Base-by-base conservation (phyloP, 2,113 vertebrate genomes). In the Panurus biarmicus region DNA sequence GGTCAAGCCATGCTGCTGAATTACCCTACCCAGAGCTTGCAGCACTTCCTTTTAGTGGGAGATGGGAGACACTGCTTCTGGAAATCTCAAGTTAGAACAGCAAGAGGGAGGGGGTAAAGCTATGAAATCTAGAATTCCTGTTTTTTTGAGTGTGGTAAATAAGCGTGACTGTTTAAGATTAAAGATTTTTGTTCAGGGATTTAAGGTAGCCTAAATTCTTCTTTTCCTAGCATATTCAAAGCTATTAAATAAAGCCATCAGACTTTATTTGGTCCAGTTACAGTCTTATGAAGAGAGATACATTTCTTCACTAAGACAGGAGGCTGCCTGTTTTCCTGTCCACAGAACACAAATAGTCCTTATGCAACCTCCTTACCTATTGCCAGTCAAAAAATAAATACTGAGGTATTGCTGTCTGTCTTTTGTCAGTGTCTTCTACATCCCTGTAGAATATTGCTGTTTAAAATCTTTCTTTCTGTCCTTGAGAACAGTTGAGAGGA, bases 31-130 rank as follows among this genome's bases (percentile, higher is more conserved):
- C 93, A 96, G 93, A 96, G 86, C 92, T 96, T 96, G 91, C 96
- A 96, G 94, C 91, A 95, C 42, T 97, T 96, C 95, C 90, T 96
- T 96, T 97, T 96, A 97, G 95, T 95, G 90, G 88, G 95, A 96
- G 95, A 97, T 97, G 96, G 95, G 95, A 97, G 94, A 94, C 92
- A 94, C 96, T 96, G 91, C 96, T 94, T 64, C 96, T 96, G 96
- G 93, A 96, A 95, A 94, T 96, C 91, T 95, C 89, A 78, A 96
- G 95, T 96, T 96, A 97, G 93, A 95, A 94, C 91, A 95, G 95
- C 90, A 80, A 92, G 96, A 95, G 92, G 83, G 93, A 95, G 85
- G 90, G 95, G 88, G 94, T 94, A 95, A 95, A 97, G 85, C 94
- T 61, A 26, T 94, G 75, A 95, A 90, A 96, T 94, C 64, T 77